These are phyloP conservation scores for Erythrolamprus reginae DNA, from an alignment of 2,113 vertebrate genomes.

Conservation along the genomic window DNA sequence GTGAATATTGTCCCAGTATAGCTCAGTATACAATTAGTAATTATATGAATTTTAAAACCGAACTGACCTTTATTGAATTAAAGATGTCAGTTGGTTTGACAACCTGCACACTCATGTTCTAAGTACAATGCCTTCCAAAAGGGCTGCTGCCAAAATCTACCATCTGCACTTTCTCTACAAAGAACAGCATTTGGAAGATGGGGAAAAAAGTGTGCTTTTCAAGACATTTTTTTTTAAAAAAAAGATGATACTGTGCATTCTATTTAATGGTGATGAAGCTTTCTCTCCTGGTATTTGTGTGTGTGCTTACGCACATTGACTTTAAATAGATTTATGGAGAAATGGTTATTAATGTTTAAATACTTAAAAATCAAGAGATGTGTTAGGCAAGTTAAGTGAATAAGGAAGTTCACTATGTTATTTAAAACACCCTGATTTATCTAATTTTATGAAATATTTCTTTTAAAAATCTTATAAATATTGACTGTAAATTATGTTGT, in stretches of 20 bases:
- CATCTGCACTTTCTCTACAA: slow-evolving; percentile 46
- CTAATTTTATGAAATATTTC: not conserved
- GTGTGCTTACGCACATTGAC: not conserved
- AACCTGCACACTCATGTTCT: slow-evolving; percentile 24
- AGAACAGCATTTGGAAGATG: slow-evolving; percentile 21
- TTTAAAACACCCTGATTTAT: not conserved
- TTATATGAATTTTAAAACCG: slow-evolving; percentile 48
- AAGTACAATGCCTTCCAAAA: slow-evolving; percentile 48
- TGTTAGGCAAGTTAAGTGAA: not conserved
- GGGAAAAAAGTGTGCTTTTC: slow-evolving; percentile 27
- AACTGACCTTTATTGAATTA: slow-evolving; percentile 33
- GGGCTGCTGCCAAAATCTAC: slow-evolving; percentile 41
- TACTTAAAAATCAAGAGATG: not conserved
- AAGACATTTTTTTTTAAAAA: not conserved
- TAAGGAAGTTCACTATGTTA: not conserved
- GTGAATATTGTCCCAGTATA: not conserved
- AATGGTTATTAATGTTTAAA: not conserved
- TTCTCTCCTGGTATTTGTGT: not conserved
- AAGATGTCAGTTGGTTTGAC: slow-evolving; percentile 50
- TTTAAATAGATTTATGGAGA: not conserved
- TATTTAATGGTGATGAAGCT: not conserved
- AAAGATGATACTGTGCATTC: fast-evolving
- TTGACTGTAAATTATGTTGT: not conserved
- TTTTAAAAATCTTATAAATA: not conserved
- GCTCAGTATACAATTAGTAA: slow-evolving; percentile 41